Evolutionary conservation across 2,888 invertebrate species (phyloP).

Genomic region (Parthenolecanium corni): DNA sequence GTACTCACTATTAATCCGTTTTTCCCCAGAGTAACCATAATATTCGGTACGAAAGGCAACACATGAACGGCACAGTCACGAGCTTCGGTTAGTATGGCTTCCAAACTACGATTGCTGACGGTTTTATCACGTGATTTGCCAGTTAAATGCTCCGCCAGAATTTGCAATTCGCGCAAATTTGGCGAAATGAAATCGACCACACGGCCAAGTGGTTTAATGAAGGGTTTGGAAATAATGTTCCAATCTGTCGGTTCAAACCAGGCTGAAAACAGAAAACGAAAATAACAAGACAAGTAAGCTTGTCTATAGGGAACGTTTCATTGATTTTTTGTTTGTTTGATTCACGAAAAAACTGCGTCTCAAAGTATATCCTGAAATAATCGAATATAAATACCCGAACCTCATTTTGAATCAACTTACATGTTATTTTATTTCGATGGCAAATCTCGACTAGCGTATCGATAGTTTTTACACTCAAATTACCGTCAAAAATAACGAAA

Average conservation of each 20-base stretch:
- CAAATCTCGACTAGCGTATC: slow-evolving; percentile 51
- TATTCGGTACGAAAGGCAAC: slow-evolving; percentile 19
- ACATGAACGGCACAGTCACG: slow-evolving; percentile 4
- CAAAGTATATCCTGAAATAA: too few species aligned
- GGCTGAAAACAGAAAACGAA: slow-evolving; percentile 43
- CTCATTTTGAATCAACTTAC: too few species aligned
- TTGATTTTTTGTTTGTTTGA: too few species aligned
- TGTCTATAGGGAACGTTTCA: too few species aligned
- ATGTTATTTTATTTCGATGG: slow-evolving; percentile 50
- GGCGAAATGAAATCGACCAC: slow-evolving; percentile 58
- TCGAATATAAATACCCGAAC: too few species aligned
- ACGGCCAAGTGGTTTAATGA: slow-evolving; percentile 44
- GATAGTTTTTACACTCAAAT: slow-evolving; percentile 58
- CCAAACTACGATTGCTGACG: not conserved
- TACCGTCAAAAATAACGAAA: slow-evolving; percentile 74
- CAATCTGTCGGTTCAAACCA: slow-evolving; percentile 85
- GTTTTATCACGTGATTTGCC: not conserved
- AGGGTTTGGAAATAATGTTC: slow-evolving; percentile 60
- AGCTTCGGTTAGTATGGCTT: slow-evolving; percentile 7
- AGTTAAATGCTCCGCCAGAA: slow-evolving; percentile 47
- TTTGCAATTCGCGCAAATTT: slow-evolving; percentile 62
- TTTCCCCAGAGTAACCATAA: slow-evolving; percentile 34
- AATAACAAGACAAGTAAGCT: too few species aligned
- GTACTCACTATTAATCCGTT: slow-evolving; percentile 33
- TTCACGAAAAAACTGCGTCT: too few species aligned